Conservation (phyloP, 2,888 invertebrate genomes). For the Agelastica alni region DNA sequence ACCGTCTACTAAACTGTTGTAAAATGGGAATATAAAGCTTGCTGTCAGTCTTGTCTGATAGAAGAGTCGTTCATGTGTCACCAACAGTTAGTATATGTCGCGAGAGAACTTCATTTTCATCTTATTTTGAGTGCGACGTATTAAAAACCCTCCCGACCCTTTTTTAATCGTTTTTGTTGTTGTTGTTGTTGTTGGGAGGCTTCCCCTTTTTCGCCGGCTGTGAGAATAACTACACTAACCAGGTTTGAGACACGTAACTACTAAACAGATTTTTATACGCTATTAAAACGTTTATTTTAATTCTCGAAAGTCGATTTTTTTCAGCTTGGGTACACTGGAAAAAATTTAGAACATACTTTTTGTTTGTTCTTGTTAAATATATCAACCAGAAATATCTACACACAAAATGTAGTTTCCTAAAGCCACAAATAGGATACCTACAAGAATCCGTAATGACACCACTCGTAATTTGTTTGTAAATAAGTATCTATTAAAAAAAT, state of each 20-base stretch:
- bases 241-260: conserved; percentile 2
- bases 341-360: no score
- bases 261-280: not conserved
- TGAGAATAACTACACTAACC: conserved; percentile 1
- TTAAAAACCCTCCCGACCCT: not conserved
- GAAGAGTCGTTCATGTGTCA: conserved; percentile 48
- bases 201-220: not conserved
- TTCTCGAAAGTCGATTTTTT: no score
- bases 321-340: no score
- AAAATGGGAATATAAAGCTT: conserved; percentile 58
- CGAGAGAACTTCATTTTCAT: conserved; percentile 31
- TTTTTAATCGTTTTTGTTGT: conserved; percentile 13
- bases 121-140: conserved; percentile 12
- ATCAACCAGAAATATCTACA: no score
- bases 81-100: conserved; percentile 43
- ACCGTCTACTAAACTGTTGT: conserved; percentile 55
- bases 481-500: no score
- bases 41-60: conserved; percentile 52
- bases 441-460: no score
- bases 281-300: no score
- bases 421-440: no score
- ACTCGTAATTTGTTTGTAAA: no score
- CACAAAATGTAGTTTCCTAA: no score
- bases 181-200: no score
- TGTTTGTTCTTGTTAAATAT: no score